Evolutionary conservation across 2,888 invertebrate genomes (phyloP).

Genomic region (Himalopsyche japonica): DNA sequence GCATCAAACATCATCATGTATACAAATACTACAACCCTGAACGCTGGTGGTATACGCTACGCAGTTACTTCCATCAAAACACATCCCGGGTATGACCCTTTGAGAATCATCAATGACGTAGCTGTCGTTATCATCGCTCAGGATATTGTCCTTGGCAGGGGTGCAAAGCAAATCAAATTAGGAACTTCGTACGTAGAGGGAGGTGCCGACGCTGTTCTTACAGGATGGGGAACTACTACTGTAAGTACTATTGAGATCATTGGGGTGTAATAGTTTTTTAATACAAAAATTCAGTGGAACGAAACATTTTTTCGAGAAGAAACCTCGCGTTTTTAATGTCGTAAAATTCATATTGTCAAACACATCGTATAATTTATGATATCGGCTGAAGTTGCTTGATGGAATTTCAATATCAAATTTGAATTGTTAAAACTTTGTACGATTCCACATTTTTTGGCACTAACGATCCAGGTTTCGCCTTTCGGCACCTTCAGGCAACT

Average conservation of each 20-base stretch:
- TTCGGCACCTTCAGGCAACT: no score
- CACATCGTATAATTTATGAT: no score
- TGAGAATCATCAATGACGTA: conserved; percentile 52
- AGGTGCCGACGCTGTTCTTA: conserved; percentile 48
- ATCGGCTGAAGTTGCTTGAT: no score
- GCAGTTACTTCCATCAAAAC: conserved; percentile 48
- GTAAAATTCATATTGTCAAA: no score
- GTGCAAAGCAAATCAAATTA: conserved; percentile 50
- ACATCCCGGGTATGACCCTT: conserved; percentile 51
- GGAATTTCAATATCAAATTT: no score
- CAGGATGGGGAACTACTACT: conserved; percentile 58
- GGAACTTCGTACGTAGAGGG: conserved; percentile 48
- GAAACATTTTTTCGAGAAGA: no score
- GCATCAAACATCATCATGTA: background rate
- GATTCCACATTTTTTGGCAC: no score
- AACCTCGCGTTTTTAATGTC: no score
- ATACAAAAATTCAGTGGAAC: no score
- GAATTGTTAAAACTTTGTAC: no score
- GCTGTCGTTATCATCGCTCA: conserved; percentile 50
- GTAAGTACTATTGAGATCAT: conserved; percentile 47
- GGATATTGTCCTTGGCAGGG: conserved; percentile 48
- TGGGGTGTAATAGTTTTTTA: no score
- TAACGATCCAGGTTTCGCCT: no score
- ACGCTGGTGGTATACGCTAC: conserved; percentile 51
- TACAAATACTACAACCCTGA: conserved; percentile 41